A percentile compares a stretch with the other conserved stretches of the same genome.
These are phyloP conservation scores for Clanis bilineata DNA, from an alignment of 2,888 invertebrate genomes.

Conservation along the genomic window DNA sequence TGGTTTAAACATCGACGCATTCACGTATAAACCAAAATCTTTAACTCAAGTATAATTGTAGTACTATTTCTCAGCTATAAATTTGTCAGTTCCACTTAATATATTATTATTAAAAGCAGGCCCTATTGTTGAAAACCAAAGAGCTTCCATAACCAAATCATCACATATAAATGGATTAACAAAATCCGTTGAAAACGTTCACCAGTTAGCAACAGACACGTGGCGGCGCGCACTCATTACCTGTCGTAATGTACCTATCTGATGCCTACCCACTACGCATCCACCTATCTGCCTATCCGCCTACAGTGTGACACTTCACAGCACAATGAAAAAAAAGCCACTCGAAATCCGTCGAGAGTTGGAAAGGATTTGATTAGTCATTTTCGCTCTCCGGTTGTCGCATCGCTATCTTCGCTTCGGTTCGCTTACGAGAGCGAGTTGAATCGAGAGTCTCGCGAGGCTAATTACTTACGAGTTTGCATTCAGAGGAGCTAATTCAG, in stretches of 20 bases:
- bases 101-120: neutral
- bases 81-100: neutral
- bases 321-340: slow-evolving; percentile 75
- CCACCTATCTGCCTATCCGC: slow-evolving; percentile 11
- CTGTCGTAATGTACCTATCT: slow-evolving; percentile 1
- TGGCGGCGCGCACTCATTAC: slow-evolving; percentile 2
- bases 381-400: slow-evolving; percentile 72
- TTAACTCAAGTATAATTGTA: too few species aligned
- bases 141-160: neutral
- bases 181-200: neutral
- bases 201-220: neutral
- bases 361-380: slow-evolving; percentile 81
- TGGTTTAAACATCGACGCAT: too few species aligned
- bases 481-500: slow-evolving; percentile 77
- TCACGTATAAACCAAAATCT: too few species aligned
- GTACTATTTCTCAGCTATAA: too few species aligned
- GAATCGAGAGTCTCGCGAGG: slow-evolving; percentile 78
- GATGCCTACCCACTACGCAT: slow-evolving; percentile 10
- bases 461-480: slow-evolving; percentile 81
- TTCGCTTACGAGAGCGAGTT: slow-evolving; percentile 72
- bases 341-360: slow-evolving; percentile 71
- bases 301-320: slow-evolving; percentile 68
- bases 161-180: neutral
- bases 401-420: slow-evolving; percentile 75
- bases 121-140: neutral